phyloP scores from a whole-genome alignment of 1,140 invertebrate species.

The Danaus plexippus region DNA sequence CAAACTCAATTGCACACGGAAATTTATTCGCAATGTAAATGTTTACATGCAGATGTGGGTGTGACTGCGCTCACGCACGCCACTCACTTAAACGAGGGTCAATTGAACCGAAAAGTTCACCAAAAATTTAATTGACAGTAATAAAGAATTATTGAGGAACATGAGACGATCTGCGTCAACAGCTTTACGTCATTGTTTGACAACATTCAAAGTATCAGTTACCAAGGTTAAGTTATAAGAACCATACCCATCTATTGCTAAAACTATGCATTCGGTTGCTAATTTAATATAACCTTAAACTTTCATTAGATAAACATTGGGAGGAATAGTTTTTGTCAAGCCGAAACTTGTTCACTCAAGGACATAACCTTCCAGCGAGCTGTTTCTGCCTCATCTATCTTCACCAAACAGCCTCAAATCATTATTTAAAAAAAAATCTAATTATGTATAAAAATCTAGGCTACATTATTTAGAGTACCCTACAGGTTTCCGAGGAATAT shows the following conservation, averaged over 20 bases:
- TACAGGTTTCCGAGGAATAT: too few relatives aligned
- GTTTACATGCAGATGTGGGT: conserved; percentile 17
- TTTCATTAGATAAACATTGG: too few relatives aligned
- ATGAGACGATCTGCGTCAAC: conserved; percentile 54
- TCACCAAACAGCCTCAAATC: too few relatives aligned
- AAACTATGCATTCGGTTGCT: conserved; percentile 2
- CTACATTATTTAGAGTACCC: too few relatives aligned
- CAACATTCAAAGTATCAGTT: conserved; percentile 23
- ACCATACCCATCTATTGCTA: neutral
- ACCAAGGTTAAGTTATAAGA: conserved; percentile 27
- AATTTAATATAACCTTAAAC: neutral
- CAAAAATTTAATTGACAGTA: conserved; percentile 56
- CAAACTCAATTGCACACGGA: neutral
- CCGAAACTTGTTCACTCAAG: too few relatives aligned
- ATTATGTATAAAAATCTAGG: too few relatives aligned
- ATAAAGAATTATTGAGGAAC: conserved; percentile 51
- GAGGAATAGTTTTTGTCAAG: too few relatives aligned
- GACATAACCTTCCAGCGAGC: too few relatives aligned
- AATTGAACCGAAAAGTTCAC: conserved; percentile 53
- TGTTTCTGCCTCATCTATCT: too few relatives aligned
- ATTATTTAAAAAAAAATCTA: too few relatives aligned
- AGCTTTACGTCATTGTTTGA: conserved; percentile 36
- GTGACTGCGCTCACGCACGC: conserved; percentile 43
- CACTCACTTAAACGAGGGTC: conserved; percentile 39
- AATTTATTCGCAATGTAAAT: conserved; percentile 7